Evolutionary conservation across 2,888 invertebrate genomes (phyloP).

Genomic region (Polydrusus tereticollis): DNA sequence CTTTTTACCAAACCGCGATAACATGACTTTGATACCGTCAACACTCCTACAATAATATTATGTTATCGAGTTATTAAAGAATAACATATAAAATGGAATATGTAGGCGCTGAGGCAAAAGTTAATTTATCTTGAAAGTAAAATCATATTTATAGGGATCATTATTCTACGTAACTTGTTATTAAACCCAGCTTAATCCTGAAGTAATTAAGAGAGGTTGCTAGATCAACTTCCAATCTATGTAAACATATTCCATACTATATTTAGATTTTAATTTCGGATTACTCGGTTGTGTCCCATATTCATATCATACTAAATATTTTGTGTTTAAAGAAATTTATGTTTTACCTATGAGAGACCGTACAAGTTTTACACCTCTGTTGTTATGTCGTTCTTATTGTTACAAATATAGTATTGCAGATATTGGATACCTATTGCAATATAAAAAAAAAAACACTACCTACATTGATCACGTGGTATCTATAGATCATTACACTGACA

Average conservation of each 20-base stretch:
- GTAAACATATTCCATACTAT: slow-evolving; percentile 1
- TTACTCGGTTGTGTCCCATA: not conserved
- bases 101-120: not conserved
- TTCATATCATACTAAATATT: not conserved
- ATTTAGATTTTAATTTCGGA: not conserved
- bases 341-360: not conserved
- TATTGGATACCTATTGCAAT: too few relatives aligned
- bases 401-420: too few relatives aligned
- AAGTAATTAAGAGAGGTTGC: slow-evolving; percentile 1
- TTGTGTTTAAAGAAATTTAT: not conserved
- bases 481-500: too few relatives aligned
- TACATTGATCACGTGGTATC: too few relatives aligned
- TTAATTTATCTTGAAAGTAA: not conserved
- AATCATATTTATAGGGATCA: not conserved
- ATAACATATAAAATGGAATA: too few relatives aligned
- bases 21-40: too few relatives aligned
- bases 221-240: not conserved
- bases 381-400: too few relatives aligned
- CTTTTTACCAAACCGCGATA: too few relatives aligned
- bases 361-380: not conserved
- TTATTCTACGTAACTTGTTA: not conserved
- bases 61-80: too few relatives aligned
- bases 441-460: too few relatives aligned
- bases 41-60: too few relatives aligned
- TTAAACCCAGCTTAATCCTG: not conserved